Evolutionary conservation across 2,113 vertebrate species (phyloP), one percentile per base, ranked within the genome.

Genomic region (Halcyon senegalensis): DNA sequence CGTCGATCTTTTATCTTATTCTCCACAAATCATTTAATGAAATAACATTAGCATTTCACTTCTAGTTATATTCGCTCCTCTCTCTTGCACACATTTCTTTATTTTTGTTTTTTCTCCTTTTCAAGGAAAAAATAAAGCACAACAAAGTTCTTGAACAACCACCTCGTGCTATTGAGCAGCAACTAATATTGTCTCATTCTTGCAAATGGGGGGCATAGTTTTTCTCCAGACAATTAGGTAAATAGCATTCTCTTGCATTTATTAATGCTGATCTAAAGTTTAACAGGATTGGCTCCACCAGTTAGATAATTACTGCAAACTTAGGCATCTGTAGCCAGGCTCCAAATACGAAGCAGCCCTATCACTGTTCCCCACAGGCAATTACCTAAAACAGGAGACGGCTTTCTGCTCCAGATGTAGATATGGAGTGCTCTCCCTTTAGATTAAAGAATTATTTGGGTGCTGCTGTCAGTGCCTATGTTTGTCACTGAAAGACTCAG

Each of bases 1-100:
- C 96, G 87, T 93, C 10, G 73, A 97, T 98, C 86, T 93, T 82
- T 92, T 97, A 94, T 97, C 95, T 97, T 95, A 73, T 90, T 95
- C 91, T 96, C 63, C 79, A 96, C 95, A 97, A 98, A 97, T 97
- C 94, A 96, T 96, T 97, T 97, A 97, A 96, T 94, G 97, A 97
- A 98, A 97, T 92, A 96, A 96, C 94, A 97, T 98, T 97, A 97
- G 81, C 95, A 94, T 97, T 97, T 98, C 81, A 97, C 82, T 98
- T 80, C 93, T 85, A 92, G 89, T 89, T 72, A 69, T 94, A 63
- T 80, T 90, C 3, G 9, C 67, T 80, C 84, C 44, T 78, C 31
- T 35, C 25, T 16, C 11, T 51, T 19, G 21, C 46, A 62, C 8
- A 19, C 41, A 70, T 53, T 92, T 93, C 67, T 80, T 37, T 81